Evolutionary conservation across 1,140 invertebrate genomes (phyloP).

Genomic region (Drosophila tropicalis): DNA sequence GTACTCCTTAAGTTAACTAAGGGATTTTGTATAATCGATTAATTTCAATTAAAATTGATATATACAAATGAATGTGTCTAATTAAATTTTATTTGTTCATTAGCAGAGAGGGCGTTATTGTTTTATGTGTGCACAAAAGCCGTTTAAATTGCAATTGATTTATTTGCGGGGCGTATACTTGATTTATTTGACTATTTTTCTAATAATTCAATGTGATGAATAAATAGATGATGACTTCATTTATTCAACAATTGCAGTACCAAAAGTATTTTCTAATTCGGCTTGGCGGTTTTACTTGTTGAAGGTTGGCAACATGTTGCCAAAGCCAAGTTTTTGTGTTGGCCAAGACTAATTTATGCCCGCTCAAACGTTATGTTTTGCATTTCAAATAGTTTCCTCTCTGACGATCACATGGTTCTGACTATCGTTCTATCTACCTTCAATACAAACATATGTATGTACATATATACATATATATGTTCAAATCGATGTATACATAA

Average conservation of each 20-base stretch:
- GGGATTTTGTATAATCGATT: neutral
- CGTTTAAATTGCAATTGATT: slow-evolving; percentile 71
- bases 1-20: too few species aligned
- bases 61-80: slow-evolving; percentile 23
- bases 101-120: slow-evolving; percentile 36
- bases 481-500: neutral
- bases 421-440: slow-evolving; percentile 45
- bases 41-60: slow-evolving; percentile 33
- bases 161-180: slow-evolving; percentile 74
- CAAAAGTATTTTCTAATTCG: neutral
- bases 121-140: slow-evolving; percentile 31
- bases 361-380: slow-evolving; percentile 53
- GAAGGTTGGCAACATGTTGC: slow-evolving; percentile 15
- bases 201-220: slow-evolving; percentile 43
- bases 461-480: neutral
- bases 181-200: slow-evolving; percentile 60
- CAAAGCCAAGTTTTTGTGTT: slow-evolving; percentile 27
- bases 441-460: slow-evolving; percentile 16
- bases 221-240: slow-evolving; percentile 56
- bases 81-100: slow-evolving; percentile 43
- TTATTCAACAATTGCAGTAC: slow-evolving; percentile 29
- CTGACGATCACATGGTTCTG: slow-evolving; percentile 28
- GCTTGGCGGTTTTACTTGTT: neutral
- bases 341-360: slow-evolving; percentile 57
- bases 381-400: slow-evolving; percentile 67